Percentiles rank a stretch among this genome's conserved stretches.
Evolutionary conservation across 1,140 invertebrate genomes (phyloP).

Genomic region (Hycleus phaleratus): DNA sequence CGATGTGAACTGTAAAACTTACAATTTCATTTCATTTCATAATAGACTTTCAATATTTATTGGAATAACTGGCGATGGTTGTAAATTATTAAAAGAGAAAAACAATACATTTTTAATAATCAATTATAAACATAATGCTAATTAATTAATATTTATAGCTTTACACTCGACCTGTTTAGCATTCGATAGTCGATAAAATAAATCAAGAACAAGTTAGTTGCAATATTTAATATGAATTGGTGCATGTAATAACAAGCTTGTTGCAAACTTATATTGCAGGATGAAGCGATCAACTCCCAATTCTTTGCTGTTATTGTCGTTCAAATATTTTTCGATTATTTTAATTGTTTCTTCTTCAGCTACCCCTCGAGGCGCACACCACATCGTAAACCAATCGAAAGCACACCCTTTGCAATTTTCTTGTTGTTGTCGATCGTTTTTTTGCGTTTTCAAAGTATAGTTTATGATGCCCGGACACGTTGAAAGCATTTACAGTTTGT

Average conservation of each 20-base stretch:
- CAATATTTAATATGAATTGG: conserved; percentile 14
- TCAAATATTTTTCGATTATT: no score
- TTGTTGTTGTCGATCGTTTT: no score
- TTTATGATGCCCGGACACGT: no score
- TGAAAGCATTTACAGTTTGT: no score
- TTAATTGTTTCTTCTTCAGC: no score
- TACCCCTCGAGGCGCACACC: no score
- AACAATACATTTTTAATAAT: conserved; percentile 3
- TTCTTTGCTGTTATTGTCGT: no score
- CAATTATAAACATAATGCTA: conserved; percentile 6
- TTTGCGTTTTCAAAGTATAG: no score
- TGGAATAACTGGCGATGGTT: background rate
- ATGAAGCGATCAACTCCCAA: no score
- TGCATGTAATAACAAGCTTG: conserved; percentile 12
- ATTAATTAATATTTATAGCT: conserved; percentile 15
- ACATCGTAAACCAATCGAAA: no score
- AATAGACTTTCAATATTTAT: background rate
- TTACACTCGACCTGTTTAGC: conserved; percentile 10
- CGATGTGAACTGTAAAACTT: background rate
- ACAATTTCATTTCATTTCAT: background rate
- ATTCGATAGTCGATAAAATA: conserved; percentile 9
- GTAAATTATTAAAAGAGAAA: background rate
- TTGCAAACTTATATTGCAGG: conserved; percentile 4
- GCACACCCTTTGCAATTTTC: no score
- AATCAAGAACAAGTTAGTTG: conserved; percentile 13